Evolutionary conservation across 2,113 vertebrate species (phyloP).

Genomic region (Holacanthus passer): DNA sequence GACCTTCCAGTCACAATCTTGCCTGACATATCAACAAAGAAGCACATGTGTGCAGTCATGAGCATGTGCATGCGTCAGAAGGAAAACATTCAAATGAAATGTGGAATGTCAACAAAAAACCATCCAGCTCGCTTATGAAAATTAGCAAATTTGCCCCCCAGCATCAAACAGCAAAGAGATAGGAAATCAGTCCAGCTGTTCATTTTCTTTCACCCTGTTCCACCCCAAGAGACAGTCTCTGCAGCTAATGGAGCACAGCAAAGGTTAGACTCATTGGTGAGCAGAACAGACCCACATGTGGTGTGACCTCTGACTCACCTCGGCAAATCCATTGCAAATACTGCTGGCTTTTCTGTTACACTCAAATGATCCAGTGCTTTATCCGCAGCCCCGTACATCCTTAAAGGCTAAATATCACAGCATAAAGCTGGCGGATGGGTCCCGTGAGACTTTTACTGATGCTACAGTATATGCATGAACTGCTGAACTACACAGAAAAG

Average conservation of each 20-base stretch:
- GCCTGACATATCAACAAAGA: slow-evolving; percentile 26
- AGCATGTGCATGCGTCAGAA: background rate
- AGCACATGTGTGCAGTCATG: background rate
- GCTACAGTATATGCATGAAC: slow-evolving; percentile 34
- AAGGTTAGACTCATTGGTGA: slow-evolving; percentile 74
- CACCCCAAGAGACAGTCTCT: slow-evolving; percentile 42
- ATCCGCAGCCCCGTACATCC: slow-evolving; percentile 41
- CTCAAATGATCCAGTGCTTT: slow-evolving; percentile 56
- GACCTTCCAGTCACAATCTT: slow-evolving; percentile 39
- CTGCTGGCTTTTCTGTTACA: slow-evolving; percentile 43
- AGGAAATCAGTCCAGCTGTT: slow-evolving; percentile 63
- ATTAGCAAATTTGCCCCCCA: slow-evolving; percentile 50
- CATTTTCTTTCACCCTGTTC: slow-evolving; percentile 52
- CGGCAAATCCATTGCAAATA: slow-evolving; percentile 61
- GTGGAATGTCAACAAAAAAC: slow-evolving; percentile 42
- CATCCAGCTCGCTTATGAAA: slow-evolving; percentile 27
- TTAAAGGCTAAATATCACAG: slow-evolving; percentile 55
- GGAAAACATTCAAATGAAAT: slow-evolving; percentile 21
- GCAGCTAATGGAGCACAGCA: slow-evolving; percentile 68
- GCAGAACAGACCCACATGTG: slow-evolving; percentile 44
- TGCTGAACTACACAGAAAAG: slow-evolving; percentile 41
- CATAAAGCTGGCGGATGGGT: slow-evolving; percentile 38
- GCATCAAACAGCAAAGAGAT: slow-evolving; percentile 52
- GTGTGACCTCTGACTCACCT: slow-evolving; percentile 72
- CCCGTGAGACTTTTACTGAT: slow-evolving; percentile 33